Base-by-base conservation (phyloP, 2,113 vertebrate genomes). In the Lipophrys pholis region DNA sequence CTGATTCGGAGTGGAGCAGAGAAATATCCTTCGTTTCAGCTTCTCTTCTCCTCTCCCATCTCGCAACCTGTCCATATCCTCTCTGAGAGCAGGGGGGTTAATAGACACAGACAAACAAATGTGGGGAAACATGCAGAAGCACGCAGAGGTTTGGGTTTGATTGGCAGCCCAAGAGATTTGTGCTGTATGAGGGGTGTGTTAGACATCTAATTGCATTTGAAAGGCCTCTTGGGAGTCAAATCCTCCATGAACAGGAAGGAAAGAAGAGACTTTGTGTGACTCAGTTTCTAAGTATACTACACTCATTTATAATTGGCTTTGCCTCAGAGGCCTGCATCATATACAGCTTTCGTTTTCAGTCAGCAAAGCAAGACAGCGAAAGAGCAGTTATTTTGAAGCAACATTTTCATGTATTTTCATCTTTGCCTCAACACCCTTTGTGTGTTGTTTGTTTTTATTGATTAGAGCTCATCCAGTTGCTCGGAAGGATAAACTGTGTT, bases 101-200 rank as follows among this genome's bases (percentile, higher is more conserved):
- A 87, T 88, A 86, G 80, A 79, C 76, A 76, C 78, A 83, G 80
- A 80, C 84, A 84, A 86, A 86, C 67, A 86, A 87, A 88, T 81
- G 72, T 82, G 76, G 69, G 66, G 80, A 77, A 80, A 73, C 57
- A 76, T 73, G 53, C 11, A 53, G 73, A 62, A 57, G 73, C 41
- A 30, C 48, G 55, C 14, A 48, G 55, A 69, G 70, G 59, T 60
- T 60, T 53, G 49, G 50, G 59, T 80, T 58, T 85, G 84, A 90
- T 66, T 77, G 89, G 80, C 83, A 80, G 72, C 75, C 69, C 16
- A 1, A 6, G 67, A 66, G 78, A 78, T 78, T 79, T 82, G 52
- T 69, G 54, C 49, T 64, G 64, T 76, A 73, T 74, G 58, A 61
- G 49, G 62, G 77, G 40, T 48, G 70, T 83, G 80, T 75, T 68